phyloP scores from a whole-genome alignment of 2,797 vertebrate genomes.

The Chelonia mydas region DNA sequence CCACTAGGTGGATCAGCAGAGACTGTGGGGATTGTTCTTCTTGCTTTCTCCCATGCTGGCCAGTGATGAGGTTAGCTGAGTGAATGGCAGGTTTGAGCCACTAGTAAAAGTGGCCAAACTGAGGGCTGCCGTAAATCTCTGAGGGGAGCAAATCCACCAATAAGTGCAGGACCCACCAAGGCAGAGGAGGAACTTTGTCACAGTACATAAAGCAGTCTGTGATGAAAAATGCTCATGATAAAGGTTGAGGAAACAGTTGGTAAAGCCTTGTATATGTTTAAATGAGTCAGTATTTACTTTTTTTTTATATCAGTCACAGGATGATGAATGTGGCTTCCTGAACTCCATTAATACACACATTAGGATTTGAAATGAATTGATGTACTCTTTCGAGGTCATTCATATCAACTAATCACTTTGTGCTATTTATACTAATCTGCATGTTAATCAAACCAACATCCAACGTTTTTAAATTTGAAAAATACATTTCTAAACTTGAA shows the following conservation, averaged over 20 bases:
- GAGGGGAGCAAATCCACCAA: no score
- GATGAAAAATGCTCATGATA: not conserved
- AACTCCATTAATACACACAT: conserved; percentile 9
- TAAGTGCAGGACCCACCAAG: no score
- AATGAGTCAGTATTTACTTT: not conserved
- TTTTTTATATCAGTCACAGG: not conserved
- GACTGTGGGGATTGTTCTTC: no score
- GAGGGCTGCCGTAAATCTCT: no score
- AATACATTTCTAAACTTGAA: conserved; percentile 11
- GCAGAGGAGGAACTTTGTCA: no score
- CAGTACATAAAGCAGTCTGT: not conserved
- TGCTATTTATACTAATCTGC: conserved; percentile 32
- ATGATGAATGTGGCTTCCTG: not conserved
- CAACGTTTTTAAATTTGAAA: conserved; percentile 16
- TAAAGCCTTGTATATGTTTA: not conserved
- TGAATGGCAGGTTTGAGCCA: no score
- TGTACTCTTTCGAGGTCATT: conserved; percentile 3
- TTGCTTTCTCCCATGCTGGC: no score
- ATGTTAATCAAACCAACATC: conserved; percentile 18
- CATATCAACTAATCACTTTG: conserved; percentile 1
- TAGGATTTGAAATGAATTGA: conserved; percentile 15
- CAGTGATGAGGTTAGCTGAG: no score
- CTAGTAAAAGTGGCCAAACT: no score
- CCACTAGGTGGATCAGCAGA: no score
- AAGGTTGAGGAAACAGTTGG: not conserved